Base-by-base conservation (phyloP, 2,797 vertebrate species). In the Melanotaenia nigrans region DNA sequence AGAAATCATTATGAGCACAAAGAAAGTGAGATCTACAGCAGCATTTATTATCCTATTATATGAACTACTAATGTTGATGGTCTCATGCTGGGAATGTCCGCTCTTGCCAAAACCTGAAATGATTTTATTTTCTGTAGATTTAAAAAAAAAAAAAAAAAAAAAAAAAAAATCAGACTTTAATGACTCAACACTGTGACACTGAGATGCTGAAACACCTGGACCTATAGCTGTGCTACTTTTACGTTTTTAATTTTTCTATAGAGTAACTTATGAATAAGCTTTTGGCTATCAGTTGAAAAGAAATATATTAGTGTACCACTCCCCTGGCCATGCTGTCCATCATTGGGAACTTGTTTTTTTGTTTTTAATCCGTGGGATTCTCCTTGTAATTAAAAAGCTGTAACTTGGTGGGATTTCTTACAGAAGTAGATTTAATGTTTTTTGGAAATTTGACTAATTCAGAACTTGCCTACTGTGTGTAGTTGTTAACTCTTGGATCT, bases 111-210 rank as follows among this genome's bases (percentile, higher is more conserved):
- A 68, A 76, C 67, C 79, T 90, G 60, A 87, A 77, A 82, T 87
- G 4, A 70, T 85, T 86, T 86, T 76, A 63, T 89, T 78, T 77
- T 75, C 61, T 74, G 79, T 61, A 66, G 33, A 79, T 63, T 66
- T 61, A 77, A 75, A 28, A 28, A 28, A 28, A 28, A 28, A 28
- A 77, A 75, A 28, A 28, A 28, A 28, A 28, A 28, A 28, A 69
- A 9, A 14, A 8, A 22, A 49, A 59, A 68, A 53, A 71, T 69
- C 71, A 76, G 64, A 82, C 61, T 87, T 85, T 62, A 42, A 71
- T 49, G 79, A 85, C 90, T 89, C 22, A 54, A 87, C 85, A 92
- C 90, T 92, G 91, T 93, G 93, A 93, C 81, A 78, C 71, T 82
- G 69, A 83, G 65, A 92, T 90, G 89, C 91, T 92, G 90, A 92